Percentiles rank a stretch among this genome's conserved stretches.
Evolutionary conservation across 2,888 invertebrate genomes (phyloP).

Genomic region (Oxyscelio sp.): DNA sequence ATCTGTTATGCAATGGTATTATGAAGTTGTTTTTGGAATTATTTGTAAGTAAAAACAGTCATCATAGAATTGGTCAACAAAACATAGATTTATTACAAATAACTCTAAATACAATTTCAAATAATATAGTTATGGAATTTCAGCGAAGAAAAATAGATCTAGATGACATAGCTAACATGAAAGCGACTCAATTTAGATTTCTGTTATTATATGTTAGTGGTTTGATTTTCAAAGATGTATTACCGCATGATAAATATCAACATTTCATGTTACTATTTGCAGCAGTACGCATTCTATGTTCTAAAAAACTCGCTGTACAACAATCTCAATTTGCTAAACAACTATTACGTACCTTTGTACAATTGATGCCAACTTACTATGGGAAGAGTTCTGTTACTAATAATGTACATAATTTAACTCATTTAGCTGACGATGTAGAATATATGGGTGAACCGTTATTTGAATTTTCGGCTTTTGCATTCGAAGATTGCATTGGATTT

Average conservation of each 20-base stretch:
- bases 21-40: too few species aligned
- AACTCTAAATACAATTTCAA: too few species aligned
- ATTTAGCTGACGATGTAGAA: constrained; percentile 69
- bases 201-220: constrained; percentile 60
- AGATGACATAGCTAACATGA: constrained; percentile 26
- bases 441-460: constrained; percentile 50
- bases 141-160: too few species aligned
- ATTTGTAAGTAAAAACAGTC: too few species aligned
- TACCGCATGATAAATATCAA: constrained; percentile 48
- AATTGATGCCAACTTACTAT: constrained; percentile 66
- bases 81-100: too few species aligned
- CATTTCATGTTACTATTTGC: constrained; percentile 69
- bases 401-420: constrained; percentile 66
- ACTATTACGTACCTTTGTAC: constrained; percentile 57
- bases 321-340: constrained; percentile 44
- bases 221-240: constrained; percentile 51
- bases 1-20: too few species aligned
- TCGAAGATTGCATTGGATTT: constrained; percentile 71
- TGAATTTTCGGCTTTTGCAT: constrained; percentile 69
- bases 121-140: too few species aligned
- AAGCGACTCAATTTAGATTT: constrained; percentile 33
- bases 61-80: too few species aligned
- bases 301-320: constrained; percentile 29
- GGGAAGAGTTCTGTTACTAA: constrained; percentile 66
- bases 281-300: too few species aligned